Conservation (phyloP, 2,888 invertebrate species). For the Drosophila macrothrix region DNA sequence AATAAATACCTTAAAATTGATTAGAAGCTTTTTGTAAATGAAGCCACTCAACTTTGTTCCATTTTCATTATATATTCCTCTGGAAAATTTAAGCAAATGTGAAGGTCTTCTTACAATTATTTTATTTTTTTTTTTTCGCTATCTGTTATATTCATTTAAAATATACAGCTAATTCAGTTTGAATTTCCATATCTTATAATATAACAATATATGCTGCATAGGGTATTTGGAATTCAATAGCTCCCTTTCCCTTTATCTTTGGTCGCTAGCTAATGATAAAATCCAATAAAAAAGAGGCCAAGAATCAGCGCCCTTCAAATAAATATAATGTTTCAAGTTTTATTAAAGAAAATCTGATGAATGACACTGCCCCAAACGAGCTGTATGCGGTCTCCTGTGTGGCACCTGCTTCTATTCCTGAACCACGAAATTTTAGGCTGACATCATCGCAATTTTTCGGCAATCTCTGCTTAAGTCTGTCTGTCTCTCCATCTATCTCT, state of each 20-base stretch:
- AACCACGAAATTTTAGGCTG: slow-evolving; percentile 39
- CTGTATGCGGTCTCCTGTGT: slow-evolving; percentile 19
- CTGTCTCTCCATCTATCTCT: background rate
- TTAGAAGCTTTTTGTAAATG: background rate
- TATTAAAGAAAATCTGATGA: slow-evolving; percentile 44
- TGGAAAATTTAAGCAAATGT: background rate
- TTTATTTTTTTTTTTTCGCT: background rate
- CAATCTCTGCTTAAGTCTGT: slow-evolving; percentile 38
- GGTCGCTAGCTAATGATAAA: slow-evolving; percentile 38
- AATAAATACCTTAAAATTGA: slow-evolving; percentile 17
- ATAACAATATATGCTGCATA: background rate
- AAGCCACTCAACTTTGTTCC: background rate
- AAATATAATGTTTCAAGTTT: slow-evolving; percentile 64
- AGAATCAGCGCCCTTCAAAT: slow-evolving; percentile 63
- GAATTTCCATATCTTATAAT: background rate
- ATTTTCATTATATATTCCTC: background rate
- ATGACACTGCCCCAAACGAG: slow-evolving; percentile 35
- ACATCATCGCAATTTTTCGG: slow-evolving; percentile 60
- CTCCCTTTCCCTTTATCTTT: background rate
- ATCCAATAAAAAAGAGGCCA: slow-evolving; percentile 5
- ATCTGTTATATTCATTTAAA: background rate
- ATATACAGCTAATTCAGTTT: background rate
- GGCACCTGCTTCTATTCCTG: slow-evolving; percentile 15
- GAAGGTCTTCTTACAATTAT: background rate
- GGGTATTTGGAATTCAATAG: slow-evolving; percentile 3